A percentile compares a stretch with the other conserved stretches of the same genome.
These are phyloP conservation scores for Sebastes steindachneri DNA, from an alignment of 2,797 vertebrate genomes.

Conservation along the genomic window DNA sequence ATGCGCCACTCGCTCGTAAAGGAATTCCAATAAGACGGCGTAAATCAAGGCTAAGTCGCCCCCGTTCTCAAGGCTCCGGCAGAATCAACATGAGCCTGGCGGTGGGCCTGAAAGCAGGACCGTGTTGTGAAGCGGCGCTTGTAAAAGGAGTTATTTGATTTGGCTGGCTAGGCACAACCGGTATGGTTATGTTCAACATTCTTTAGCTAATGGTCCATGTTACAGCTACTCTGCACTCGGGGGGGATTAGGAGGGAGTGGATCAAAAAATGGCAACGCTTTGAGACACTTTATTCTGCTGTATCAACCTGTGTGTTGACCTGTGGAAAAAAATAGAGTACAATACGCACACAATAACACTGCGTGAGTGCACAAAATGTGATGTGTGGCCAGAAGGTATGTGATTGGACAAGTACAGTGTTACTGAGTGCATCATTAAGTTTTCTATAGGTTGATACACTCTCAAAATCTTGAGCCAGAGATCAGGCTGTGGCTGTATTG, in stretches of 20 bases:
- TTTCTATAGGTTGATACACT: neutral
- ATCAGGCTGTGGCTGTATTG: neutral
- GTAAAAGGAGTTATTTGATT: slow-evolving; percentile 78
- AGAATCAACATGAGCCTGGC: slow-evolving; percentile 66
- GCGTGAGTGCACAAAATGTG: neutral
- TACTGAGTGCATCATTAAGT: slow-evolving; percentile 1
- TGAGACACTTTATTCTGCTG: slow-evolving; percentile 42
- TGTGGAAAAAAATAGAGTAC: slow-evolving; percentile 27
- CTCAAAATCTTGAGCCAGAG: neutral
- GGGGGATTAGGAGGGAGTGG: slow-evolving; percentile 34
- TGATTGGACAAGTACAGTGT: neutral
- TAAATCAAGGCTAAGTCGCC: slow-evolving; percentile 68
- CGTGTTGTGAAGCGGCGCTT: slow-evolving; percentile 61
- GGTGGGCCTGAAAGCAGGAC: slow-evolving; percentile 43
- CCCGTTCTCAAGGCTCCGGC: slow-evolving; percentile 45
- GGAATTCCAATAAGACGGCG: slow-evolving; percentile 69
- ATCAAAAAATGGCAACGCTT: slow-evolving; percentile 51
- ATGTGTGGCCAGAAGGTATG: neutral
- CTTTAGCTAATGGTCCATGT: slow-evolving; percentile 77
- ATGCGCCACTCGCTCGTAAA: slow-evolving; percentile 60
- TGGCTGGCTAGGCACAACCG: slow-evolving; percentile 62
- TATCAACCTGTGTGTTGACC: slow-evolving; percentile 59
- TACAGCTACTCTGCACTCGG: slow-evolving; percentile 51
- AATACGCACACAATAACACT: slow-evolving; percentile 6
- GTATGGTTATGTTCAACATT: slow-evolving; percentile 74